Conservation (phyloP, 2,888 invertebrate genomes). For the Ditylenchus weischeri region DNA sequence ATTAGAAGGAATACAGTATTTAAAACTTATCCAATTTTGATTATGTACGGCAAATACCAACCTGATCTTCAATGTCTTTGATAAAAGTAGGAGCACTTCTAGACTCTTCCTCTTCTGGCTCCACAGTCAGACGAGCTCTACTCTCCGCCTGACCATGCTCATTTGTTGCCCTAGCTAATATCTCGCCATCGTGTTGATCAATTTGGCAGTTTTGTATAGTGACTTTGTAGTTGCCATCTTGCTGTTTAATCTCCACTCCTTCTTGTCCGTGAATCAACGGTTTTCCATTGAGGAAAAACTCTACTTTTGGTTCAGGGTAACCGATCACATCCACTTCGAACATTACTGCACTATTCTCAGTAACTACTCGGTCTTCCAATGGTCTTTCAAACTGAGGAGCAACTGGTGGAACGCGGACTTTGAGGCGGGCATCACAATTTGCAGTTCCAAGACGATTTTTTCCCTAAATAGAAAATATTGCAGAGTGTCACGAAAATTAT, state of each 20-base stretch:
- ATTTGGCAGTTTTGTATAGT: constrained; percentile 43
- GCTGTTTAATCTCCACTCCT: constrained; percentile 50
- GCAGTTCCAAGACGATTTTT: constrained; percentile 53
- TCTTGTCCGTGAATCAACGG: constrained; percentile 47
- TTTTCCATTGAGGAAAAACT: constrained; percentile 52
- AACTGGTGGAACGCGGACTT: constrained; percentile 48
- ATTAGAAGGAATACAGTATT: no score
- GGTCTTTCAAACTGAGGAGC: constrained; percentile 55
- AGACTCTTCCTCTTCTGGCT: constrained; percentile 53
- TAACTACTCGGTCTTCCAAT: constrained; percentile 51
- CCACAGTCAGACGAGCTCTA: constrained; percentile 77
- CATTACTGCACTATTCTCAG: constrained; percentile 65
- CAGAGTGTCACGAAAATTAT: neutral
- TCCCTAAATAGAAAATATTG: constrained; percentile 32
- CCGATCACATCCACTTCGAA: constrained; percentile 56
- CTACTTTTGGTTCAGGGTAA: constrained; percentile 52
- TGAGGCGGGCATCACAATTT: constrained; percentile 50
- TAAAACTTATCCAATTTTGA: neutral
- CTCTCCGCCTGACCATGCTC: constrained; percentile 67
- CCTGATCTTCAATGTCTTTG: constrained; percentile 58
- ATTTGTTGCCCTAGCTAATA: constrained; percentile 64
- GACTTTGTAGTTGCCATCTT: constrained; percentile 50
- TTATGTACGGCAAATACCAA: constrained; percentile 2
- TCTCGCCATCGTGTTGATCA: constrained; percentile 60
- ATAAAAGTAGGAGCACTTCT: constrained; percentile 55